A percentile compares a stretch with the other conserved stretches of the same genome.
Conservation (phyloP, 2,797 vertebrate species). For the Sebastes itinus region DNA sequence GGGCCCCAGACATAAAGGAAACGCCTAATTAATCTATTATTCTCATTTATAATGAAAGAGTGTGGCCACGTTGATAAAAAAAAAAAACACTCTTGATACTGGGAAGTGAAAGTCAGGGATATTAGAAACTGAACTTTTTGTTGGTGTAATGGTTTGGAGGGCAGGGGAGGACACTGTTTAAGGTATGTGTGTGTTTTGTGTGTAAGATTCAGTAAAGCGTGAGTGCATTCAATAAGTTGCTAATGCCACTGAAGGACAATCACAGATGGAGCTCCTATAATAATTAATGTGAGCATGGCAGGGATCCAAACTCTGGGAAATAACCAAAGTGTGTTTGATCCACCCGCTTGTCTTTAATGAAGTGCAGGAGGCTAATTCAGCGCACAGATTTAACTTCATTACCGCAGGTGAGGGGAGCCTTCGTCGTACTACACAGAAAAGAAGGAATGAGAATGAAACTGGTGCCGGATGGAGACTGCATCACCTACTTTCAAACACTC, state of each 20-base stretch:
- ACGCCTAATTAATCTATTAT: slow-evolving; percentile 76
- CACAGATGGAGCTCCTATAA: slow-evolving; percentile 82
- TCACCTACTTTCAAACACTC: slow-evolving; percentile 68
- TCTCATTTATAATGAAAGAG: slow-evolving; percentile 59
- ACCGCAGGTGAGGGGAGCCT: slow-evolving; percentile 73
- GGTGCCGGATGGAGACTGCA: slow-evolving; percentile 52
- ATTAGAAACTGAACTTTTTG: slow-evolving; percentile 43
- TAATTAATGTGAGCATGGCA: slow-evolving; percentile 84
- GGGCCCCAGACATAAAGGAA: slow-evolving; percentile 60
- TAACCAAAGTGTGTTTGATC: slow-evolving; percentile 82
- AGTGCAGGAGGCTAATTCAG: slow-evolving; percentile 78
- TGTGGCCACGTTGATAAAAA: slow-evolving; percentile 45
- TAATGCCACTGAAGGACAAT: slow-evolving; percentile 80
- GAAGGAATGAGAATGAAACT: slow-evolving; percentile 54
- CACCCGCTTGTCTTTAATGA: slow-evolving; percentile 81
- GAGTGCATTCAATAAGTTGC: slow-evolving; percentile 75
- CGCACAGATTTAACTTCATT: slow-evolving; percentile 80
- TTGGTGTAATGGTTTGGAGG: slow-evolving; percentile 42
- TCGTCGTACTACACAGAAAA: slow-evolving; percentile 51
- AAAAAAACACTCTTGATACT: not conserved
- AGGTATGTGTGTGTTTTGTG: slow-evolving; percentile 32
- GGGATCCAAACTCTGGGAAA: slow-evolving; percentile 80
- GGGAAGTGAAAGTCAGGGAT: slow-evolving; percentile 48
- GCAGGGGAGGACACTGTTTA: slow-evolving; percentile 29
- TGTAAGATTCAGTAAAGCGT: slow-evolving; percentile 53